Base-by-base conservation (phyloP, 30 jellyfish, hydroid and myxozoan genomes). In the Nemopilema nomurai region DNA sequence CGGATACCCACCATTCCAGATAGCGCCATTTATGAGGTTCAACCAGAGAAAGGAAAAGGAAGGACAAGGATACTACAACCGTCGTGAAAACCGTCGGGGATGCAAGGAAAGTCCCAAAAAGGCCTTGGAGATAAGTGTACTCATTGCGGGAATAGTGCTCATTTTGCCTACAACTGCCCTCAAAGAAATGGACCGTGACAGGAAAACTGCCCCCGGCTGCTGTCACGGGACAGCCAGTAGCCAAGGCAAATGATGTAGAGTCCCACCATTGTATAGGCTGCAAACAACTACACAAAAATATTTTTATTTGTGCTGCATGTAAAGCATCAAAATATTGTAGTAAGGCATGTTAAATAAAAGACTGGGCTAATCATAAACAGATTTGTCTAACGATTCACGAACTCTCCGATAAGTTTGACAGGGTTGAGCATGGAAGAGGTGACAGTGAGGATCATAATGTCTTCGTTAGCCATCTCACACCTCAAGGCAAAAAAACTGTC, bases 161-260 rank as follows among this genome's bases (percentile, higher is more conserved):
- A 74, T 57, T 71, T 74, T 19, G 6, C 49, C 49, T 32, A 74
- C 27, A 74, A 74, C 67, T 74, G 49, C 71, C 27, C 27, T 71
- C 33, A 74, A n/a, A n/a, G n/a, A n/a, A n/a, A n/a, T n/a, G n/a
- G n/a, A n/a, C n/a, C n/a, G 23, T 8, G n/a, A 18, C 77, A 52
- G 87, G 77, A 77, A 77, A 77, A 77, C 87, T 77, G 13, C 87
- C 87, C 87, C 0, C 87, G 77, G 87, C 87, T 77, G 87, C 87
- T 77, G 73, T 74, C 85, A 49, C 71, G 85, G 85, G 85, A 74
- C 85, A 74, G 85, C 33, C 85, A 74, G 85, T 74, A 74, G 85
- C 85, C 85, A 13, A 52, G 49, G n/a, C 23, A 74, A 18, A 51
- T 31, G 26, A 74, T 1, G 18, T 1, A 32, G 21, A 74, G 85